Conservation (phyloP, 2,797 vertebrate genomes). For the Anguilla megastoma region DNA sequence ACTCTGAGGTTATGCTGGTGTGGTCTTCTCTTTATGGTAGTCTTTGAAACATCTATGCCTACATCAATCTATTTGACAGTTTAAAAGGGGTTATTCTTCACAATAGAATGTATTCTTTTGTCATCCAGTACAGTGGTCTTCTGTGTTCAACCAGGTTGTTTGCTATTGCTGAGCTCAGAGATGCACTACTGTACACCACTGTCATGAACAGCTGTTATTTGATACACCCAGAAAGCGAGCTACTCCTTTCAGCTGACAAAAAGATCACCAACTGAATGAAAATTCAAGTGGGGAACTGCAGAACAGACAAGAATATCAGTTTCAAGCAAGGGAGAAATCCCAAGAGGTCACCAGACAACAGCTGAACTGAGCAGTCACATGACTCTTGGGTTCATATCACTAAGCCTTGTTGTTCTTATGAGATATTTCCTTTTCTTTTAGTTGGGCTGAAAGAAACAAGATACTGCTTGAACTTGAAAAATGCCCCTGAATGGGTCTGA, state of each 20-base stretch:
- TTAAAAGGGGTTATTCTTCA: too few species aligned
- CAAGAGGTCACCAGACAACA: neutral
- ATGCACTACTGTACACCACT: too few species aligned
- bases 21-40: too few species aligned
- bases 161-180: too few species aligned
- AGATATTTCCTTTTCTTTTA: neutral
- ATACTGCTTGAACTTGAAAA: neutral
- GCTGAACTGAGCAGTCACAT: neutral
- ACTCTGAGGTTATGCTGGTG: too few species aligned
- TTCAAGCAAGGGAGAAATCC: neutral
- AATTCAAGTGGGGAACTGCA: neutral
- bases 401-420: neutral
- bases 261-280: neutral
- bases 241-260: neutral
- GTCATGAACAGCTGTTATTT: too few species aligned
- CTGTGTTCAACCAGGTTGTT: too few species aligned
- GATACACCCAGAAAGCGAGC: too few species aligned
- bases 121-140: too few species aligned
- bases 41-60: too few species aligned
- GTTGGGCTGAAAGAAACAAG: neutral
- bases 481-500: neutral
- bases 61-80: too few species aligned
- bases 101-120: too few species aligned
- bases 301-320: neutral
- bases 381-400: neutral